These are phyloP conservation scores for Theristus sp. DNA, from an alignment of 2,888 invertebrate genomes.

Conservation along the genomic window DNA sequence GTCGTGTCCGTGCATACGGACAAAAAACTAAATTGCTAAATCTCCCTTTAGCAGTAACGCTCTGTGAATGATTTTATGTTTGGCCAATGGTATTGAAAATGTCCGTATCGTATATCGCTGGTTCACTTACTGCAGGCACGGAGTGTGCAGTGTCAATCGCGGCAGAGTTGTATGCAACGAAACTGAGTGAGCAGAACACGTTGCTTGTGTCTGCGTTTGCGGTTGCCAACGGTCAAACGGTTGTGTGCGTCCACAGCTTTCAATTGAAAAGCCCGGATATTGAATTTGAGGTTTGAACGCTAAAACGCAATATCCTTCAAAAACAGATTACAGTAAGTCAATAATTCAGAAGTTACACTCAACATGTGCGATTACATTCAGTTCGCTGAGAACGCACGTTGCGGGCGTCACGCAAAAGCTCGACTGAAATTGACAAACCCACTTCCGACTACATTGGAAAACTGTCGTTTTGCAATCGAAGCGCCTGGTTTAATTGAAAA, in stretches of 20 bases:
- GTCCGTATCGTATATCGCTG: too few relatives aligned
- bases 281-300: constrained; percentile 45
- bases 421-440: constrained; percentile 1
- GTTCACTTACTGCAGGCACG: too few relatives aligned
- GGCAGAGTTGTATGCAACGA: constrained; percentile 57
- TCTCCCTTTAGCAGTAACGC: too few relatives aligned
- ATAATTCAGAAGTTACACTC: too few relatives aligned
- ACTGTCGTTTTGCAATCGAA: constrained; percentile 3
- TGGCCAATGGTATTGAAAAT: too few relatives aligned
- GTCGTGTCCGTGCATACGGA: too few relatives aligned
- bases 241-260: constrained; percentile 70
- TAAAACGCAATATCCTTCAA: too few relatives aligned
- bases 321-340: too few relatives aligned
- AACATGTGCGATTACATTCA: too few relatives aligned
- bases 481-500: constrained; percentile 3
- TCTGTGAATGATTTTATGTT: too few relatives aligned
- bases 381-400: not conserved
- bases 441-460: constrained; percentile 2
- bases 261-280: constrained; percentile 71
- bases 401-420: not conserved
- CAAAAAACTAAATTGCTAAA: too few relatives aligned
- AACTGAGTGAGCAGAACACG: constrained; percentile 56
- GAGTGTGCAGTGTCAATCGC: too few relatives aligned
- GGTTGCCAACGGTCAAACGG: constrained; percentile 56
- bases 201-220: constrained; percentile 66